These are phyloP conservation scores for Galeruca laticollis DNA, from an alignment of 2,888 invertebrate species.

Conservation along the genomic window DNA sequence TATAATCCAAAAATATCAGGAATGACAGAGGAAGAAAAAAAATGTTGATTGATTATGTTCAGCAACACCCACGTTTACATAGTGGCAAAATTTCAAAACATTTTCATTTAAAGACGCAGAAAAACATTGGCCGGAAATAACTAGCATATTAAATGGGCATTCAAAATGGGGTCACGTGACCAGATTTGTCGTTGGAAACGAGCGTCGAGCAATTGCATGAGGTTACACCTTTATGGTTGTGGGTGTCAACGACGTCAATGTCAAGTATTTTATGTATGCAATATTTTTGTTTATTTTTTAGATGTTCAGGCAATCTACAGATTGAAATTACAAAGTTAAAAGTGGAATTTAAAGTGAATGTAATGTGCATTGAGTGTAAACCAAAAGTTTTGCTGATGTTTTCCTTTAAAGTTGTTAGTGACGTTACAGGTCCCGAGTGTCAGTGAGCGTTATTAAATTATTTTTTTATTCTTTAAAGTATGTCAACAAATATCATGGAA, in stretches of 20 bases:
- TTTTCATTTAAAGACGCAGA: too few species aligned
- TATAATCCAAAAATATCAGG: too few species aligned
- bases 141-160: too few species aligned
- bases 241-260: conserved; percentile 15
- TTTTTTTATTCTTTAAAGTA: background rate
- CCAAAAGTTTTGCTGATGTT: background rate
- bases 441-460: background rate
- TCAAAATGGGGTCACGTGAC: too few species aligned
- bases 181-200: too few species aligned
- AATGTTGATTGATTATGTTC: too few species aligned
- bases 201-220: background rate
- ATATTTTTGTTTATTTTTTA: conserved; percentile 22
- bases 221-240: too few species aligned
- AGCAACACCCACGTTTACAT: too few species aligned
- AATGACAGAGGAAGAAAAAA: too few species aligned
- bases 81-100: too few species aligned
- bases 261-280: conserved; percentile 8
- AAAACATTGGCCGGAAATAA: too few species aligned
- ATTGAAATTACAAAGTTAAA: background rate
- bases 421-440: conserved; percentile 14
- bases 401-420: conserved; percentile 7
- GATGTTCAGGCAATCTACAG: background rate
- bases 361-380: background rate
- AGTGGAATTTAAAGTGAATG: background rate
- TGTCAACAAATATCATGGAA: conserved; percentile 3